Base-by-base conservation (phyloP, 2,888 invertebrate species). In the Marasmarcha lunaedactyla region DNA sequence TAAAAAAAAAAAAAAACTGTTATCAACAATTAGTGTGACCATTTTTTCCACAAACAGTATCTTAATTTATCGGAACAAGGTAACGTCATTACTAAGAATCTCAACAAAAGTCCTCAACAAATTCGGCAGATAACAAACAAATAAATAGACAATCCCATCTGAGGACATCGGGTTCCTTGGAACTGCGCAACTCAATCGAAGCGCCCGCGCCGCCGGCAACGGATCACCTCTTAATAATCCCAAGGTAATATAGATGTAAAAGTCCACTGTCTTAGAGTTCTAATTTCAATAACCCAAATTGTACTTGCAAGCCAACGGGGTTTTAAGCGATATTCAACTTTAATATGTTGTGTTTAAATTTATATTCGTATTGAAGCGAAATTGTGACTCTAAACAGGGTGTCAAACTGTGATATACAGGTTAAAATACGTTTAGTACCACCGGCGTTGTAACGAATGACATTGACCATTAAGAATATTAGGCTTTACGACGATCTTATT, bases 381-480 rank as follows among this genome's bases (percentile, higher is more conserved):
- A n/a, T n/a, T n/a, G n/a, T n/a, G n/a, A n/a, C n/a, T n/a, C 20
- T 7, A 5, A 20, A 20, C 20, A 61, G 71, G 63, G 69, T 77
- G 73, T 71, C 68, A 69, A 63, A 54, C 62, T 58, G 63, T 62
- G 69, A 68, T 64, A 61, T 61, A 64, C 66, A 68, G 60, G 68
- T 71, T 71, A 20, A 20, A 20, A 20, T 20, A 20, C 3, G 7
- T 7, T 3, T 63, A 63, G 59, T 59, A 62, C 71, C 71, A 60
- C 66, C 67, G 55, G 54, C 59, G 63, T 54, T 40, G 58, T 20
- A 51, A 11, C n/a, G 30, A 3, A 3, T 10, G 4, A n/a, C n/a
- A n/a, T n/a, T n/a, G n/a, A 10, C 10, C 10, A 3, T 30, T 30
- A 30, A 30, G 10, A 4, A 6, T 30, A 11, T 3, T 7, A 11